These are phyloP conservation scores for Pollachius pollachius DNA, from an alignment of 2,113 vertebrate species.

Conservation along the genomic window DNA sequence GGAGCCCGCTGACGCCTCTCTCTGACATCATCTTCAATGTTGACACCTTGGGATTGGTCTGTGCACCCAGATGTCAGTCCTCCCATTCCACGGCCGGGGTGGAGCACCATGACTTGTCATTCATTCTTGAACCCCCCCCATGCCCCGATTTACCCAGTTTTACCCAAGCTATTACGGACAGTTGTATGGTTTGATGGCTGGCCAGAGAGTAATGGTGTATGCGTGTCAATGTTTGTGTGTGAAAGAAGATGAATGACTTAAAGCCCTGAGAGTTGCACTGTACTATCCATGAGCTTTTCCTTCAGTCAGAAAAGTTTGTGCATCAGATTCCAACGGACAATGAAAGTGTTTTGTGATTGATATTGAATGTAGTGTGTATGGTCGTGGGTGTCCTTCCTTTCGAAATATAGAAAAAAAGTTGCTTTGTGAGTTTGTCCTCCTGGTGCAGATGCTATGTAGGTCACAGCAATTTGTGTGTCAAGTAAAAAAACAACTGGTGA, in stretches of 20 bases:
- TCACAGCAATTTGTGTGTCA: too few species aligned
- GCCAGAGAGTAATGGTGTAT: conserved; percentile 1
- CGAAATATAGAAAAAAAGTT: too few species aligned
- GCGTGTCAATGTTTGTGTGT: conserved; percentile 3
- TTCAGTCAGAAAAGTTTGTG: conserved; percentile 2
- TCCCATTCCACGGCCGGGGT: neutral
- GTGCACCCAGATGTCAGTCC: conserved; percentile 15
- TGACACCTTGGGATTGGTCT: conserved; percentile 29
- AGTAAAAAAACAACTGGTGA: too few species aligned
- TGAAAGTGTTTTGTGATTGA: neutral
- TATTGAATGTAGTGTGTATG: neutral
- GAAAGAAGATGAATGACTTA: neutral
- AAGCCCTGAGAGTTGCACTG: neutral
- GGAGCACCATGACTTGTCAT: too few species aligned
- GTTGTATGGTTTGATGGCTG: conserved; percentile 2
- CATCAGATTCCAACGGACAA: neutral
- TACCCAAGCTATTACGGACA: conserved; percentile 7
- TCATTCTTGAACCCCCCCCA: neutral
- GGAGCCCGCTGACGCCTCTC: conserved; percentile 18
- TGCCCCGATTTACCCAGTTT: neutral
- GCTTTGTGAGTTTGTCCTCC: too few species aligned
- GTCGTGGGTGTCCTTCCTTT: too few species aligned
- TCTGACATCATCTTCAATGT: conserved; percentile 15
- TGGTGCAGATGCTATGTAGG: too few species aligned
- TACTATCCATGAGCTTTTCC: conserved; percentile 1